These are phyloP conservation scores for Ictalurus furcatus DNA, from an alignment of 2,113 vertebrate genomes.

Conservation along the genomic window DNA sequence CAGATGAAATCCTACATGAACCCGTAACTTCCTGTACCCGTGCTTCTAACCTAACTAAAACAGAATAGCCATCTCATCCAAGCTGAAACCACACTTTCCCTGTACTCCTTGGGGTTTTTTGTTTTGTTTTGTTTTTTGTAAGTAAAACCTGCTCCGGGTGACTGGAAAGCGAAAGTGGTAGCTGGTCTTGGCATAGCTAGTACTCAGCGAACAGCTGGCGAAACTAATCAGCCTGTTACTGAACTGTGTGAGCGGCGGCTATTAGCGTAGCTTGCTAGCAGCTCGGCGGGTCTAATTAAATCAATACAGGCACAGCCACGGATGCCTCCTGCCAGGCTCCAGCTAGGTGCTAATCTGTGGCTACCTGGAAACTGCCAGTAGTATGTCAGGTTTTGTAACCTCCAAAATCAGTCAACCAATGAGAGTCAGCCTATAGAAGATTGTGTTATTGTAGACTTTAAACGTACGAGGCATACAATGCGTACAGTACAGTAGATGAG, in stretches of 20 bases:
- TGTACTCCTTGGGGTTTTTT: not conserved
- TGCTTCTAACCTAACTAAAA: not conserved
- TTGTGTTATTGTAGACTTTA: not conserved
- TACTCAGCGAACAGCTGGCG: constrained; percentile 47
- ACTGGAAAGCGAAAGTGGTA: constrained; percentile 44
- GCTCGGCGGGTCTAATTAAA: constrained; percentile 53
- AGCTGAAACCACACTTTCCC: not conserved
- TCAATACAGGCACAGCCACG: constrained; percentile 47
- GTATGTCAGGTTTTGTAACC: constrained; percentile 30
- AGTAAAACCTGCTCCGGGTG: constrained; percentile 14
- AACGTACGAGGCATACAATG: not conserved
- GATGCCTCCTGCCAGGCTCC: constrained; percentile 28
- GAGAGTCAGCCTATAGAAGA: constrained; percentile 10
- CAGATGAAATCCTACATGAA: not conserved
- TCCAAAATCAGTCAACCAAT: constrained; percentile 32
- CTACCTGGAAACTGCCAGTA: constrained; percentile 50
- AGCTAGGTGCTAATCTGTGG: constrained; percentile 40
- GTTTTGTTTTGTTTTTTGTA: not conserved
- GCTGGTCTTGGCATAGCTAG: constrained; percentile 42
- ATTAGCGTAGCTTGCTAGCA: constrained; percentile 43
- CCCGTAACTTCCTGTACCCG: not conserved
- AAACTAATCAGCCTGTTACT: constrained; percentile 45
- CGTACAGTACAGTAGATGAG: not conserved
- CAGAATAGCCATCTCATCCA: not conserved
- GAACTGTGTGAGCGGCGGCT: constrained; percentile 1